phyloP scores from a whole-genome alignment of 2,113 vertebrate genomes.

The Syngnathus scovelli region DNA sequence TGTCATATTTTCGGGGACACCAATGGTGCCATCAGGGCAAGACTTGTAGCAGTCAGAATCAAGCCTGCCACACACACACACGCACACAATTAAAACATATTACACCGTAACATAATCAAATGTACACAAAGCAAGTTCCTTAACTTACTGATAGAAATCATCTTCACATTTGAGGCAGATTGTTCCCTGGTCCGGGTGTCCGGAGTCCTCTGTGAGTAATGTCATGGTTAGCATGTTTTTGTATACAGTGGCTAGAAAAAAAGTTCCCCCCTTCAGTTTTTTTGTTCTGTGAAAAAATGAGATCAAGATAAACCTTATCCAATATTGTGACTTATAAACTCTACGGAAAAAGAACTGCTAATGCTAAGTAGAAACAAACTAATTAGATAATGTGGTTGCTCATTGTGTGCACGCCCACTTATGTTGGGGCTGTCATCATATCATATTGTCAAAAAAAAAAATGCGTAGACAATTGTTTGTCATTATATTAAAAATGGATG shows the following conservation, averaged over 20 bases:
- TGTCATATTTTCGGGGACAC: constrained; percentile 36
- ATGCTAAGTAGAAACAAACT: too few species aligned
- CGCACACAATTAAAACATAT: neutral
- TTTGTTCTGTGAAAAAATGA: too few species aligned
- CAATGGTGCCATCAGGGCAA: constrained; percentile 82
- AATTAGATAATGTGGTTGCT: too few species aligned
- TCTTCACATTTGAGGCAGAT: constrained; percentile 62
- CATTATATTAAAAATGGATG: too few species aligned
- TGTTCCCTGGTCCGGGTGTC: constrained; percentile 31
- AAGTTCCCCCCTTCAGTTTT: neutral
- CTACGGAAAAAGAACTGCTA: too few species aligned
- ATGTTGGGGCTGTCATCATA: too few species aligned
- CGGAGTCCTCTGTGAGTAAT: constrained; percentile 40
- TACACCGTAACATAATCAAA: neutral
- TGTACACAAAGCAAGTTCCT: neutral
- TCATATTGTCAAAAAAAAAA: too few species aligned
- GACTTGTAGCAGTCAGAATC: constrained; percentile 69
- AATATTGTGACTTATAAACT: too few species aligned
- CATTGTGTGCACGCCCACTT: too few species aligned
- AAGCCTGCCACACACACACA: constrained; percentile 65
- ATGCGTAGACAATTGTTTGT: too few species aligned
- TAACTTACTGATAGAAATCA: constrained; percentile 63
- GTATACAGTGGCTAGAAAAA: too few species aligned
- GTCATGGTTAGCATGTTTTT: neutral
- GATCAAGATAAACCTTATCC: too few species aligned